A percentile compares a stretch with the other conserved stretches of the same genome.
Evolutionary conservation across 1,140 invertebrate genomes (phyloP).

Genomic region (Asbolus verrucosus): DNA sequence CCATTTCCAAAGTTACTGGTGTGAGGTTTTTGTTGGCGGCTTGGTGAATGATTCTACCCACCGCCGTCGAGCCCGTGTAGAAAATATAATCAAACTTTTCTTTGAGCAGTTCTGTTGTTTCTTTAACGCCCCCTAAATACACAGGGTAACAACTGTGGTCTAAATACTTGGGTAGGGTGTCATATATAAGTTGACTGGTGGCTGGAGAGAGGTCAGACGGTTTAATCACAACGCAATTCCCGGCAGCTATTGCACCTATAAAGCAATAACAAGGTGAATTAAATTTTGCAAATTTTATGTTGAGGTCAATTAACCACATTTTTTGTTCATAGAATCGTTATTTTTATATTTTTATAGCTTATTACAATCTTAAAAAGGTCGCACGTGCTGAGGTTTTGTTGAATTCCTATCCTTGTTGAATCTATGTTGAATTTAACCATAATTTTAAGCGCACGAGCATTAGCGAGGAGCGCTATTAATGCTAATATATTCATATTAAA

Average conservation of each 20-base stretch:
- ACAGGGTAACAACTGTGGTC: constrained; percentile 74
- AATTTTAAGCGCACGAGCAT: too few species aligned
- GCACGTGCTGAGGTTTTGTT: too few species aligned
- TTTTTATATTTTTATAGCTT: too few species aligned
- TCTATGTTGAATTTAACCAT: too few species aligned
- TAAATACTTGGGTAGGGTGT: constrained; percentile 90
- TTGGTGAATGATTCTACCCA: constrained; percentile 91
- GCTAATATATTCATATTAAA: too few species aligned
- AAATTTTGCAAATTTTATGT: too few species aligned
- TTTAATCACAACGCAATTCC: constrained; percentile 95
- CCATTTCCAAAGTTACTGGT: constrained; percentile 94
- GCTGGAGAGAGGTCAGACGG: constrained; percentile 93
- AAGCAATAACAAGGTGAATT: constrained; percentile 14
- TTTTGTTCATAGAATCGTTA: too few species aligned
- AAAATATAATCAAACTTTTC: constrained; percentile 97
- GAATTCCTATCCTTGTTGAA: too few species aligned
- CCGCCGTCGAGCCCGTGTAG: constrained; percentile 90
- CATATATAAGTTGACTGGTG: constrained; percentile 78
- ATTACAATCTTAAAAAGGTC: too few species aligned
- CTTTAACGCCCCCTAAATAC: constrained; percentile 82
- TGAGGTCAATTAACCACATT: too few species aligned
- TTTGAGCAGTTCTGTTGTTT: constrained; percentile 88
- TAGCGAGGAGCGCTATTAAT: too few species aligned
- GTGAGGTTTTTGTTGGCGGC: constrained; percentile 94
- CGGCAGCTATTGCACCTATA: constrained; percentile 85